These are phyloP conservation scores for Salvelinus namaycush DNA, from an alignment of 2,113 vertebrate genomes.

Conservation along the genomic window DNA sequence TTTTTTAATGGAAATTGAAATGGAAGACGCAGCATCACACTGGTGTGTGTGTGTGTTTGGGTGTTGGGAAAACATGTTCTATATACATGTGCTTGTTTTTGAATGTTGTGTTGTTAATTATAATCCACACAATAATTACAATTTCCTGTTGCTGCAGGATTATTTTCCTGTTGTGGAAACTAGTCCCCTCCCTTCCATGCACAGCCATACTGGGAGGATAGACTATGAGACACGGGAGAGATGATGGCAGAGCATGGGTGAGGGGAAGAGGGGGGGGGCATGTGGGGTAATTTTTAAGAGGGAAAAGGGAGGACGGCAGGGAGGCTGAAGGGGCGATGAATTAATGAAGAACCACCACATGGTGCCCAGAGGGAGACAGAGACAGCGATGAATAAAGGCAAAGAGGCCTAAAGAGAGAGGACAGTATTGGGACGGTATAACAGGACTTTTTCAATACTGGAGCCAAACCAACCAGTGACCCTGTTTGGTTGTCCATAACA, in stretches of 20 bases:
- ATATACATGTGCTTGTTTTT: conserved; percentile 32
- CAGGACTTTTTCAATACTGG: no score
- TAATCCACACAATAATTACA: no score
- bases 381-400: neutral
- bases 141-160: no score
- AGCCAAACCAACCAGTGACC: no score
- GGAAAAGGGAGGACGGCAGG: conserved; percentile 50
- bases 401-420: no score
- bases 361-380: conserved; percentile 28
- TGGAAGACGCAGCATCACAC: conserved; percentile 53
- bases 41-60: conserved; percentile 33
- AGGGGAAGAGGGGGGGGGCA: neutral
- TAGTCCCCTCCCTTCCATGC: no score
- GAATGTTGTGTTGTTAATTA: conserved; percentile 1
- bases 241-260: no score
- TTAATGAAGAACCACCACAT: conserved; percentile 75
- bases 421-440: no score
- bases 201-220: no score
- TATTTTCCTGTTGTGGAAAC: no score
- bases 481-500: no score
- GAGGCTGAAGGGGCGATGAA: conserved; percentile 67
- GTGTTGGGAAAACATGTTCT: conserved; percentile 62
- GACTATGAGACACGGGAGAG: no score
- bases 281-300: conserved; percentile 49
- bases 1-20: conserved; percentile 60